Percentiles rank a stretch among this genome's conserved stretches.
Conservation (phyloP, 2,113 vertebrate genomes). For the Morone chrysops region DNA sequence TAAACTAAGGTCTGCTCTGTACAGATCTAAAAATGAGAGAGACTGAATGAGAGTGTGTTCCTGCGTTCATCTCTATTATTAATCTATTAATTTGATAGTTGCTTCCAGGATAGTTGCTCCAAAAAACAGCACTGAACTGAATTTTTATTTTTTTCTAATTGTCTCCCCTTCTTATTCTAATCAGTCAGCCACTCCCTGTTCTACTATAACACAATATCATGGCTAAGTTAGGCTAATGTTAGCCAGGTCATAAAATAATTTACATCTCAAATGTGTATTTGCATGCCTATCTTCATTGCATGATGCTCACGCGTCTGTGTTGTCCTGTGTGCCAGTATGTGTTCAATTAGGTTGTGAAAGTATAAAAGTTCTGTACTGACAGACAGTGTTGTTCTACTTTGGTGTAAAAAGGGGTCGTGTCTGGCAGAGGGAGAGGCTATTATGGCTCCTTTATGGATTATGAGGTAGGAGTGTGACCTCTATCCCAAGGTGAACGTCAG, state of each 20-base stretch:
- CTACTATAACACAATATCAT: neutral
- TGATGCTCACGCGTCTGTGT: neutral
- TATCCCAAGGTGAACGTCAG: constrained; percentile 81
- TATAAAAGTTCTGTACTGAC: constrained; percentile 35
- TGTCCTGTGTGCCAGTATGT: constrained; percentile 2
- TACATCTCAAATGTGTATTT: neutral
- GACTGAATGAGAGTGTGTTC: neutral
- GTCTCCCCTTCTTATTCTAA: neutral
- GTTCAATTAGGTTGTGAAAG: constrained; percentile 34
- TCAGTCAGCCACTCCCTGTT: neutral
- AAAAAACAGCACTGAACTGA: neutral
- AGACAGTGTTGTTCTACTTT: constrained; percentile 63
- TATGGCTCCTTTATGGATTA: constrained; percentile 80
- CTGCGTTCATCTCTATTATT: neutral
- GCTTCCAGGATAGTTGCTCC: neutral
- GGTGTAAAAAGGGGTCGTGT: constrained; percentile 65
- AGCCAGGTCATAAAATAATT: neutral
- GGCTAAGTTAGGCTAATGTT: neutral
- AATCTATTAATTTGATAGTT: constrained; percentile 1
- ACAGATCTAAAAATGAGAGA: neutral
- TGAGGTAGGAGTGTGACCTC: constrained; percentile 73
- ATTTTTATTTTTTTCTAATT: neutral
- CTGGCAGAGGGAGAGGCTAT: constrained; percentile 72
- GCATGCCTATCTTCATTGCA: neutral
- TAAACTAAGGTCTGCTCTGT: neutral